Conservation (phyloP, 2,888 invertebrate species). For the Cerastis leucographa region DNA sequence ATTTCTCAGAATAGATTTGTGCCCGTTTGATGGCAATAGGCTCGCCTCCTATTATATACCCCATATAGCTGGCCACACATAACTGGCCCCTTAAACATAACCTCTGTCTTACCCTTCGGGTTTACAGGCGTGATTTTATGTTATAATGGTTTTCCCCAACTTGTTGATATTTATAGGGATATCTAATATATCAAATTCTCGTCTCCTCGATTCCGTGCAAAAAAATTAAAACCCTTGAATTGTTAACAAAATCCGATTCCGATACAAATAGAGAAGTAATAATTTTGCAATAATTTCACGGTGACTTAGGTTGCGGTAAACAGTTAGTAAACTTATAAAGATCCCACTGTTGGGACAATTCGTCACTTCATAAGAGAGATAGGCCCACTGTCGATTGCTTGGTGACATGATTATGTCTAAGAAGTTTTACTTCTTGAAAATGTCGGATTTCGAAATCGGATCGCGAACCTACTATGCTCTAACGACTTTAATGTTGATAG, state of each 20-base stretch:
- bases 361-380: not conserved
- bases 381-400: no score
- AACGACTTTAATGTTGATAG: not conserved
- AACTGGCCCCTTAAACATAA: no score
- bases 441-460: not conserved
- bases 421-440: not conserved
- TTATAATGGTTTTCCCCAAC: no score
- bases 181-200: no score
- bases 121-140: no score
- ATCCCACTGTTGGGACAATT: not conserved
- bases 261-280: not conserved
- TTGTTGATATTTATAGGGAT: slow-evolving; percentile 11
- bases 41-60: no score
- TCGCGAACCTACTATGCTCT: not conserved
- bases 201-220: no score
- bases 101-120: no score
- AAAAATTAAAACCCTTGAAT: not conserved
- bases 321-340: not conserved
- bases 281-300: not conserved
- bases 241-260: not conserved
- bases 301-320: fast-evolving
- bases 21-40: no score
- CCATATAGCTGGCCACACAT: no score
- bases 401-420: not conserved
- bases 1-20: no score